Evolutionary conservation across 2,888 invertebrate species (phyloP).

Genomic region (Conomelus anceps): DNA sequence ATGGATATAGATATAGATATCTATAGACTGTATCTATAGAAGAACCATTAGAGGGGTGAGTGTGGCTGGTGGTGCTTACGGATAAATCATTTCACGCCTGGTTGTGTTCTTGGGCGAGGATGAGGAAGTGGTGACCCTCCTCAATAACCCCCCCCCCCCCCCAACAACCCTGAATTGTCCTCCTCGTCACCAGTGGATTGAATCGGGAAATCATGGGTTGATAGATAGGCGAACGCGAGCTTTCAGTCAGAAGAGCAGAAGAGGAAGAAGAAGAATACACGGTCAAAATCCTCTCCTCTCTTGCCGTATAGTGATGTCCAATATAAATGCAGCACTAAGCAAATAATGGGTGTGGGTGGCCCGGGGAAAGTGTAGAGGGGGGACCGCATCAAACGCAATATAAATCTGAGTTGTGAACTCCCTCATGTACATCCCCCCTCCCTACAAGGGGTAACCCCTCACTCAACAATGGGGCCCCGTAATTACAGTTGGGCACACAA

Average conservation of each 20-base stretch:
- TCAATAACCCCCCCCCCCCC: neutral
- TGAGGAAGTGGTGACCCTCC: neutral
- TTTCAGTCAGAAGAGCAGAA: neutral
- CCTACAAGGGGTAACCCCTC: neutral
- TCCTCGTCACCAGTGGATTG: neutral
- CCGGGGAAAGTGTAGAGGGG: neutral
- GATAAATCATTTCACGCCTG: neutral
- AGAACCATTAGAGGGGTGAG: neutral
- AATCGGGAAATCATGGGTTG: neutral
- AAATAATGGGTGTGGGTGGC: neutral
- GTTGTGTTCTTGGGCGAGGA: neutral
- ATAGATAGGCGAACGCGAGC: neutral
- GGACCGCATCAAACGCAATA: conserved; percentile 6
- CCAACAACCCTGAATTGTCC: neutral
- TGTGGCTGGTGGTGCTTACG: neutral
- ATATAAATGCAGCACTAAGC: conserved; percentile 12
- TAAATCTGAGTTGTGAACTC: conserved; percentile 2
- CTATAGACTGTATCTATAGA: too few relatives aligned
- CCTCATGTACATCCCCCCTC: neutral
- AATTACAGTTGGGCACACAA: neutral
- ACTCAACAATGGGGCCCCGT: neutral
- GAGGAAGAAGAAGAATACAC: neutral
- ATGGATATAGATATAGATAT: too few relatives aligned
- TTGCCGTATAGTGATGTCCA: conserved; percentile 1
- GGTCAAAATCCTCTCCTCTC: neutral